Conservation (phyloP, 2,888 invertebrate species). For the Dichetophora obliterata region DNA sequence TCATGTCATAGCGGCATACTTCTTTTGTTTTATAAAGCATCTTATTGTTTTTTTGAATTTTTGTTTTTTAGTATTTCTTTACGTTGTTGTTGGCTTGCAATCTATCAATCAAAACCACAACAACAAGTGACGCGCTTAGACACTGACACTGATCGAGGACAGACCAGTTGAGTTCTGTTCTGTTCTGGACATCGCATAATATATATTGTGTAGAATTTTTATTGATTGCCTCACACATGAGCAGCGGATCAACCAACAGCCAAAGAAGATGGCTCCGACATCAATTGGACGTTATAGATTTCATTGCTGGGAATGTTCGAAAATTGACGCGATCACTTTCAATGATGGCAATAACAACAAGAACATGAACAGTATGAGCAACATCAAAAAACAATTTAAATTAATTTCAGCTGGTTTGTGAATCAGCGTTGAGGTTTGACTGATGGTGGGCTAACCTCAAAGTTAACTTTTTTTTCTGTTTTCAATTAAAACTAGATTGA, state of each 20-base stretch:
- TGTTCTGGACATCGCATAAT: too few relatives aligned
- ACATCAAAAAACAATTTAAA: slow-evolving; percentile 22
- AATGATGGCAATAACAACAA: neutral
- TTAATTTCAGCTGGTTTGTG: slow-evolving; percentile 24
- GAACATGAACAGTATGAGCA: neutral
- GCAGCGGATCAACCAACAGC: neutral
- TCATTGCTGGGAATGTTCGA: slow-evolving; percentile 2
- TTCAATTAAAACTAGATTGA: too few relatives aligned
- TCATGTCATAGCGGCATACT: neutral
- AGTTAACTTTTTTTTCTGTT: too few relatives aligned
- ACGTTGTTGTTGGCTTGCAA: slow-evolving; percentile 45
- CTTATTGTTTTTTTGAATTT: too few relatives aligned
- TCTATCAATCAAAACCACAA: slow-evolving; percentile 55
- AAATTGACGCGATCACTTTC: slow-evolving; percentile 30
- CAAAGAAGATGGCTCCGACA: neutral
- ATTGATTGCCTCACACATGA: slow-evolving; percentile 7
- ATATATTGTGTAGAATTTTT: neutral
- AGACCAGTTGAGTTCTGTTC: neutral
- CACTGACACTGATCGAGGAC: slow-evolving; percentile 27
- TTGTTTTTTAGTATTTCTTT: neutral
- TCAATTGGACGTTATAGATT: slow-evolving; percentile 3
- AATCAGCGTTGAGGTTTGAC: neutral
- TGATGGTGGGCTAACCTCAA: neutral
- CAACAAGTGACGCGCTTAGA: slow-evolving; percentile 44
- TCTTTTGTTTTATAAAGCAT: neutral